Evolutionary conservation across 2,113 vertebrate genomes (phyloP).

Genomic region (Lathamus discolor): DNA sequence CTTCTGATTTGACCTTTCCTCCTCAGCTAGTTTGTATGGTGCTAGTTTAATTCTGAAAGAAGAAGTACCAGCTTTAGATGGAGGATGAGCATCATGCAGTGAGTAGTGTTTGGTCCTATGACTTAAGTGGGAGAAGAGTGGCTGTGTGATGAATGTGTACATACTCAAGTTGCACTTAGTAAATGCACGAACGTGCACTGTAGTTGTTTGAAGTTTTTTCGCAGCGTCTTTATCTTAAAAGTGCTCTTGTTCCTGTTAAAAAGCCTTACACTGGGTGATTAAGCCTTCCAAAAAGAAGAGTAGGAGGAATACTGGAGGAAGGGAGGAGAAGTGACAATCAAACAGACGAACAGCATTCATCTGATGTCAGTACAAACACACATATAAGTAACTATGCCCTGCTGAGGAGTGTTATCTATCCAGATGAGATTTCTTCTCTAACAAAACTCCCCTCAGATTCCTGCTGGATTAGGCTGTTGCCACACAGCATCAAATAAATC

Average conservation of each 20-base stretch:
- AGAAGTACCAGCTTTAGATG: background rate
- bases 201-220: background rate
- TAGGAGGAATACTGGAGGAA: background rate
- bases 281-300: background rate
- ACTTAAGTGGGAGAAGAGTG: background rate
- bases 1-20: background rate
- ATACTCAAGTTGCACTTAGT: background rate
- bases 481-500: background rate
- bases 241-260: background rate
- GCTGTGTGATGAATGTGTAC: fast-evolving
- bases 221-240: background rate
- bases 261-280: background rate
- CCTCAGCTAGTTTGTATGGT: background rate
- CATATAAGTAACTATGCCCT: background rate
- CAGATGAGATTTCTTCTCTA: background rate
- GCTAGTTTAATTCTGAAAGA: background rate
- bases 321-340: background rate
- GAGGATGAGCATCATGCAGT: background rate
- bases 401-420: background rate
- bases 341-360: background rate
- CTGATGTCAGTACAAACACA: background rate
- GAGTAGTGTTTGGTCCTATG: background rate
- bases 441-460: background rate
- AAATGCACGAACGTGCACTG: background rate
- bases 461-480: background rate